Evolutionary conservation across 2,888 invertebrate genomes (phyloP).

Genomic region (Protodeltote pygarga): DNA sequence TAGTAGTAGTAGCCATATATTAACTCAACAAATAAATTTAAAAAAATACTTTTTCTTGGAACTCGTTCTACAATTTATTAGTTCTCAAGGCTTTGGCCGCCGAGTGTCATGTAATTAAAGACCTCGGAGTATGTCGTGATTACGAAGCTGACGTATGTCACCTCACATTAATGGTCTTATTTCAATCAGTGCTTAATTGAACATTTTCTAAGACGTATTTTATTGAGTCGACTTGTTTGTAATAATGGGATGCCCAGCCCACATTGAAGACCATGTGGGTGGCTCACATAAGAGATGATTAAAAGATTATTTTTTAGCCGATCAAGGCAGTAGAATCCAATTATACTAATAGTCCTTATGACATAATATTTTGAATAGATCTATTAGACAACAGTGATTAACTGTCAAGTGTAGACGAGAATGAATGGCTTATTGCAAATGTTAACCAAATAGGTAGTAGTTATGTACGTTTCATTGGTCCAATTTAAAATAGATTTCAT

Average conservation of each 20-base stretch:
- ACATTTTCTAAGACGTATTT: too few species aligned
- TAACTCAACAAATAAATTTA: not conserved
- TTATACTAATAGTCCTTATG: too few species aligned
- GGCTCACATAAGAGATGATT: too few species aligned
- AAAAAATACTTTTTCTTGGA: constrained; percentile 12
- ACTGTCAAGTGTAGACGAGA: too few species aligned
- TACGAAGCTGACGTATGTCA: constrained; percentile 38
- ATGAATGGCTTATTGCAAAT: too few species aligned
- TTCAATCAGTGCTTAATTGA: constrained; percentile 34
- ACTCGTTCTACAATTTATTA: constrained; percentile 20
- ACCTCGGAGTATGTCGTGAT: constrained; percentile 34
- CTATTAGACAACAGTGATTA: too few species aligned
- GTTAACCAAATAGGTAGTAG: too few species aligned
- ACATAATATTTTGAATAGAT: too few species aligned
- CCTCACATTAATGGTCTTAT: constrained; percentile 22
- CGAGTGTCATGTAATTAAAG: constrained; percentile 37
- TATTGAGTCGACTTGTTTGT: too few species aligned
- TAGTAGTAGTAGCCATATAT: not conserved
- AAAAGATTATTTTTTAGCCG: too few species aligned
- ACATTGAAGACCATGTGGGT: not conserved
- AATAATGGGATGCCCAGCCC: constrained; percentile 11
- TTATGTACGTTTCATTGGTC: constrained; percentile 19
- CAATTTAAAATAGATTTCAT: constrained; percentile 37
- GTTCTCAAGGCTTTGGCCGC: constrained; percentile 40
- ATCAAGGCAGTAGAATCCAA: too few species aligned